These are phyloP conservation scores for Megathymus violae DNA, from an alignment of 1,140 invertebrate species.

Conservation along the genomic window DNA sequence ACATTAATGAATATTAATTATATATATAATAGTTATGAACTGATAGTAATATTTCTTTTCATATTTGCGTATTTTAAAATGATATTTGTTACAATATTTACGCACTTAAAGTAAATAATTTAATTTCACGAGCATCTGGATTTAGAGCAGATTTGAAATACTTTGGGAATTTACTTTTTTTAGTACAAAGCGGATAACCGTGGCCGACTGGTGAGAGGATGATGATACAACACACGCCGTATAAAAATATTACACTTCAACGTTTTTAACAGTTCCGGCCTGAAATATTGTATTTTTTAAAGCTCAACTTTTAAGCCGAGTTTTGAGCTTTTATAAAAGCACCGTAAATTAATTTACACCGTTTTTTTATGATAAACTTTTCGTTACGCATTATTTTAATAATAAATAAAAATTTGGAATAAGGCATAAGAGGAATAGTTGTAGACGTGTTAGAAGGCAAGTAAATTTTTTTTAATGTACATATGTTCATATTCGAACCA, in stretches of 20 bases:
- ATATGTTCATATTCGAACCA: no score
- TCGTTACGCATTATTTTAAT: neutral
- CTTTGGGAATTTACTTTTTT: constrained; percentile 48
- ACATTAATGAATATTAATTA: no score
- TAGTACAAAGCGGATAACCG: constrained; percentile 33
- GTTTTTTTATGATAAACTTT: neutral
- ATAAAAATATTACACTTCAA: constrained; percentile 20
- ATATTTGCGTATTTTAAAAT: no score
- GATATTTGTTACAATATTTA: no score
- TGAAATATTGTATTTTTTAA: constrained; percentile 1
- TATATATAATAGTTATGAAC: no score
- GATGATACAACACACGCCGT: constrained; percentile 23
- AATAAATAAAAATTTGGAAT: no score
- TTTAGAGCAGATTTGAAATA: constrained; percentile 54
- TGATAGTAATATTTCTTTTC: no score
- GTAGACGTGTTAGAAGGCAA: no score
- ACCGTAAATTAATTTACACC: neutral
- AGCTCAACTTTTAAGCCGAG: constrained; percentile 11
- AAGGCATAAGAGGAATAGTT: no score
- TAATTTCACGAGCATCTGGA: constrained; percentile 44
- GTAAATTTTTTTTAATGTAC: no score
- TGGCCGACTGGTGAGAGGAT: constrained; percentile 19
- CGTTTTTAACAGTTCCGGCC: constrained; percentile 7
- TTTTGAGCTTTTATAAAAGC: constrained; percentile 1
- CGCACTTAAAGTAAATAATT: constrained; percentile 38